Conservation (phyloP, 2,888 invertebrate species). For the Philopedon plagiatum region DNA sequence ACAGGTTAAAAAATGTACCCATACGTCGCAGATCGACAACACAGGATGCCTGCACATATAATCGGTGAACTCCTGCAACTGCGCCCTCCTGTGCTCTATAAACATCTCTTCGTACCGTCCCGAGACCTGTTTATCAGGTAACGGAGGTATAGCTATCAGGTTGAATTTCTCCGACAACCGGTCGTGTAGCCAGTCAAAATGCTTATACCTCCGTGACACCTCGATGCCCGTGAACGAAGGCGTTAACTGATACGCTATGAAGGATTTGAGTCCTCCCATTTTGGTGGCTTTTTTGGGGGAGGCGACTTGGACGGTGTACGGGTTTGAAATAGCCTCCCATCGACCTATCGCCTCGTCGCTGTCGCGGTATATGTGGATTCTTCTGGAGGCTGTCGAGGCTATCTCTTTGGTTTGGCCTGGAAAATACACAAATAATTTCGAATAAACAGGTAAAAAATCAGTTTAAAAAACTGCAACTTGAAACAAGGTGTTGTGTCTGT, state of each 20-base stretch:
- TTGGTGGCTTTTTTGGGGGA: conserved; percentile 98
- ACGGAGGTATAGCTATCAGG: conserved; percentile 94
- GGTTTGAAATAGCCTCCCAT: conserved; percentile 82
- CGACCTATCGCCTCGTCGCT: conserved; percentile 81
- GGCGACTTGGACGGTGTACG: conserved; percentile 89
- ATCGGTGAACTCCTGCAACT: conserved; percentile 96
- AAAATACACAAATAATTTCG: conserved; percentile 31
- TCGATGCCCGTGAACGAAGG: conserved; percentile 95
- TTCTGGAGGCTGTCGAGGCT: conserved; percentile 60
- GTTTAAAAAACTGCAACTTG: not conserved
- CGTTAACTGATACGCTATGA: conserved; percentile 96
- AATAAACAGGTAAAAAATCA: too few species aligned
- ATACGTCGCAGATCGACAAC: conserved; percentile 90
- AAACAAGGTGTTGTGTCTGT: too few species aligned
- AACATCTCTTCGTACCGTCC: conserved; percentile 91
- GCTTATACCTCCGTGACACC: conserved; percentile 96
- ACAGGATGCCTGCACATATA: conserved; percentile 98
- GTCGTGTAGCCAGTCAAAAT: conserved; percentile 99
- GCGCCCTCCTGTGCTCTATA: conserved; percentile 93
- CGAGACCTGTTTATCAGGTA: conserved; percentile 98
- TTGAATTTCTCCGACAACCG: conserved; percentile 94
- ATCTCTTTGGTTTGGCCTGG: conserved; percentile 77
- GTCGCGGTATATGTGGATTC: conserved; percentile 74
- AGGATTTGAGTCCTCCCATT: conserved; percentile 97
- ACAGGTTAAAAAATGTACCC: conserved; percentile 97